phyloP scores from a whole-genome alignment of 2,888 invertebrate species.

The Allolobophora icterica region DNA sequence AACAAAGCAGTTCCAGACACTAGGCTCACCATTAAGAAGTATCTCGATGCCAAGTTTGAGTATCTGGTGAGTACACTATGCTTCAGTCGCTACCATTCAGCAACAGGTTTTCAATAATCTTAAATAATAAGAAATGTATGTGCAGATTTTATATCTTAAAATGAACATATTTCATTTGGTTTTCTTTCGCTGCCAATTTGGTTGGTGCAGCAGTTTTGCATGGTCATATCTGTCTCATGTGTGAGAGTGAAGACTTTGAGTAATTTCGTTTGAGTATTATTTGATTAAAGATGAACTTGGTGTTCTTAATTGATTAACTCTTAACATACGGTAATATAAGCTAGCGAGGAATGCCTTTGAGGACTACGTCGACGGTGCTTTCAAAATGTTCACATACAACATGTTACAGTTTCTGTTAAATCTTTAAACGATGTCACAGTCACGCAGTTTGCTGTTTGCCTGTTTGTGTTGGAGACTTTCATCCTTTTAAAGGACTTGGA shows the following conservation, averaged over 20 bases:
- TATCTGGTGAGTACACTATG: constrained; percentile 74
- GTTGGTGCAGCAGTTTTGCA: no score
- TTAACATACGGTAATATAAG: no score
- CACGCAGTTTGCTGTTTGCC: not conserved
- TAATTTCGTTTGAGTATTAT: no score
- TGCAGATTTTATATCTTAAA: not conserved
- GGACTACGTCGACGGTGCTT: no score
- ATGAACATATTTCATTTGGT: not conserved
- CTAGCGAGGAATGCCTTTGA: no score
- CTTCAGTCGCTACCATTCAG: not conserved
- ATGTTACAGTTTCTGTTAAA: not conserved
- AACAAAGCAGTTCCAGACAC: constrained; percentile 97
- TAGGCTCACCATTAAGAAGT: constrained; percentile 92
- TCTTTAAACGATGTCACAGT: not conserved
- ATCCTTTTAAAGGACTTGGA: not conserved
- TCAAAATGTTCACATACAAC: no score
- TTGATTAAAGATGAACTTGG: no score
- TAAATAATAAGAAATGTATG: not conserved
- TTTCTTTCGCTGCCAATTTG: not conserved
- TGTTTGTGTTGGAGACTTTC: not conserved
- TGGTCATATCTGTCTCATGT: no score
- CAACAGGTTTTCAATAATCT: not conserved
- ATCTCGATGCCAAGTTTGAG: constrained; percentile 98
- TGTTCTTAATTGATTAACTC: no score
- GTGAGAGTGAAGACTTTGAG: no score